Evolutionary conservation across 1,140 invertebrate genomes (phyloP).

Genomic region (Holotrichia oblita): DNA sequence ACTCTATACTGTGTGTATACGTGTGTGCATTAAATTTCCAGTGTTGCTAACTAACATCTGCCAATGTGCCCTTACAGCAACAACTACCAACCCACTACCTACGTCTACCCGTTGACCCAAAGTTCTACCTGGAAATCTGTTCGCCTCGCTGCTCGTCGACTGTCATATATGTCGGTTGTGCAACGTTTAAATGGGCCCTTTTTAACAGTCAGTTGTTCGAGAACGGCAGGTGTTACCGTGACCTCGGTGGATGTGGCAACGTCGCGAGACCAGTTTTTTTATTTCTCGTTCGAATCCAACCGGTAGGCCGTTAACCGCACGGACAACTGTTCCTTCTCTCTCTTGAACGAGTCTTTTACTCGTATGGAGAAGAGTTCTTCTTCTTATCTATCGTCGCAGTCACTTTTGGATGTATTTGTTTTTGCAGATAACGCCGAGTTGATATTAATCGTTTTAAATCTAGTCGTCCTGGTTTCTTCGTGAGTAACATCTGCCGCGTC

Average conservation of each 20-base stretch:
- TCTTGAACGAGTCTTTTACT: slow-evolving; percentile 7
- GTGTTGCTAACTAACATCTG: slow-evolving; percentile 29
- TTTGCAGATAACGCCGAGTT: slow-evolving; percentile 17
- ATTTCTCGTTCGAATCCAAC: slow-evolving; percentile 26
- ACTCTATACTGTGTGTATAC: background rate
- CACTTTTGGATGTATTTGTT: slow-evolving; percentile 17
- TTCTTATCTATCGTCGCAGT: slow-evolving; percentile 23
- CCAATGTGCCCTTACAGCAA: slow-evolving; percentile 6
- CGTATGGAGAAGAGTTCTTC: background rate
- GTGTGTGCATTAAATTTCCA: slow-evolving; percentile 27
- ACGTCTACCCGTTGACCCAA: slow-evolving; percentile 10
- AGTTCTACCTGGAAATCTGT: slow-evolving; percentile 26
- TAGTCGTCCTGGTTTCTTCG: slow-evolving; percentile 12
- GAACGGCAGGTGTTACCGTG: slow-evolving; percentile 39
- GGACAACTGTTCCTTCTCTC: background rate
- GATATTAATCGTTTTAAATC: slow-evolving; percentile 14
- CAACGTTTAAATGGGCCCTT: slow-evolving; percentile 35
- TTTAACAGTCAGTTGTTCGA: slow-evolving; percentile 17
- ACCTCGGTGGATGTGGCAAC: slow-evolving; percentile 35
- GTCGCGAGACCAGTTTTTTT: slow-evolving; percentile 32
- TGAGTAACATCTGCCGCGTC: slow-evolving; percentile 27
- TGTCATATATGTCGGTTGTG: slow-evolving; percentile 14
- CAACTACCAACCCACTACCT: slow-evolving; percentile 18
- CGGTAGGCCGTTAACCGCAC: slow-evolving; percentile 35
- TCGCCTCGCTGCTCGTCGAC: background rate